phyloP scores from a whole-genome alignment of 2,113 vertebrate genomes.

The Campylorhamphus procurvoides region DNA sequence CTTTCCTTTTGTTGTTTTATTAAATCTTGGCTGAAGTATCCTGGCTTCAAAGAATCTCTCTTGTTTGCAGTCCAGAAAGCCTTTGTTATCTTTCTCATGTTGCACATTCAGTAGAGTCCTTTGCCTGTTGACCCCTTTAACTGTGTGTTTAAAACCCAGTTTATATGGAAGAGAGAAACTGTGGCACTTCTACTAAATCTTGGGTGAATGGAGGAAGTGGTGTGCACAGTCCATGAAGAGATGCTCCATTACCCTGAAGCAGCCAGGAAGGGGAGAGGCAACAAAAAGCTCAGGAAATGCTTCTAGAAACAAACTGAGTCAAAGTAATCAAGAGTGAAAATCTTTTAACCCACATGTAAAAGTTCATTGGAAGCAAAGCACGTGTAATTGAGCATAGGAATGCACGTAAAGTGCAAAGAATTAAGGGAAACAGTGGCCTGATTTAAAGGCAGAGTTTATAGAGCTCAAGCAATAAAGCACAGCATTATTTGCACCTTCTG shows the following conservation, averaged over 20 bases:
- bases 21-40: slow-evolving; percentile 6
- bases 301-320: not conserved
- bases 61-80: not conserved
- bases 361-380: slow-evolving; percentile 1
- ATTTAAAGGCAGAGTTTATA: not conserved
- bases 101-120: not conserved
- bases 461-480: not conserved
- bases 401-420: not conserved
- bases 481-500: not conserved
- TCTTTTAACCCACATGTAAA: not conserved
- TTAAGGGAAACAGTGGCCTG: not conserved
- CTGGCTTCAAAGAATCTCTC: slow-evolving; percentile 28
- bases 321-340: not conserved
- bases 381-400: not conserved
- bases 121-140: slow-evolving; percentile 25
- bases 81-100: not conserved
- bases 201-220: not conserved
- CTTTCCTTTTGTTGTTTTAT: slow-evolving; percentile 43
- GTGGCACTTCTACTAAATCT: not conserved
- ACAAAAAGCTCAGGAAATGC: not conserved
- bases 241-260: not conserved
- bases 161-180: not conserved
- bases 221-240: not conserved
- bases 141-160: not conserved
- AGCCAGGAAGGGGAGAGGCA: not conserved